Conservation (phyloP, 2,888 invertebrate species). For the Salticus scenicus region DNA sequence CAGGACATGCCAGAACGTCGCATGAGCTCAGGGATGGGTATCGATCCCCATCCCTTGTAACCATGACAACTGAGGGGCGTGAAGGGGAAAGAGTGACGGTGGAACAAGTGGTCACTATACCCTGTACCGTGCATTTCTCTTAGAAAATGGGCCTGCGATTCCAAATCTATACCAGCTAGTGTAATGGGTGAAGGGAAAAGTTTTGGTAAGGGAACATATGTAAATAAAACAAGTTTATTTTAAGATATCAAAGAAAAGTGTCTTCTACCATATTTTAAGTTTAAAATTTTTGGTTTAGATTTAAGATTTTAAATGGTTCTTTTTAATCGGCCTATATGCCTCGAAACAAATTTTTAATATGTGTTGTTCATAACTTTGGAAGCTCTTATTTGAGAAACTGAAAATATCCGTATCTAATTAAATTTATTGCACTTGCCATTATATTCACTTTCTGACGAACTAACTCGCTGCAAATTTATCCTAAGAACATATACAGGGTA, state of each 20-base stretch:
- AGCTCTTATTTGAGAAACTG: too few relatives aligned
- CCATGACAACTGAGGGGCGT: slow-evolving; percentile 33
- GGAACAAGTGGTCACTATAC: slow-evolving; percentile 59
- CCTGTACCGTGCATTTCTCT: slow-evolving; percentile 21
- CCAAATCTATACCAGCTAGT: slow-evolving; percentile 9
- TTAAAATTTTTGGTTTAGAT: too few relatives aligned
- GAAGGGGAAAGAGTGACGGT: background rate
- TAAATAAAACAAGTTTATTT: background rate
- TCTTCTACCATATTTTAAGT: too few relatives aligned
- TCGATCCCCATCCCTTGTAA: slow-evolving; percentile 46
- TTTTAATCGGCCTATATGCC: too few relatives aligned
- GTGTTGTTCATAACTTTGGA: too few relatives aligned
- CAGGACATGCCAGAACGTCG: slow-evolving; percentile 9
- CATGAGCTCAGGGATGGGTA: slow-evolving; percentile 34
- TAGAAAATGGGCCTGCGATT: slow-evolving; percentile 9
- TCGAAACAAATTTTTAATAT: too few relatives aligned
- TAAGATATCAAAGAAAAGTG: background rate
- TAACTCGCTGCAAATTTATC: too few relatives aligned
- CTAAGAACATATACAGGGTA: too few relatives aligned
- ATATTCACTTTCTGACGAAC: too few relatives aligned
- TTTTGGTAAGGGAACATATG: background rate
- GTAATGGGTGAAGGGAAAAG: slow-evolving; percentile 1
- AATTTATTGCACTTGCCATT: too few relatives aligned
- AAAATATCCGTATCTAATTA: too few relatives aligned
- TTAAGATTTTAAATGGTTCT: too few relatives aligned